phyloP scores from a whole-genome alignment of 2,113 vertebrate species.

The Lepisosteus oculatus region DNA sequence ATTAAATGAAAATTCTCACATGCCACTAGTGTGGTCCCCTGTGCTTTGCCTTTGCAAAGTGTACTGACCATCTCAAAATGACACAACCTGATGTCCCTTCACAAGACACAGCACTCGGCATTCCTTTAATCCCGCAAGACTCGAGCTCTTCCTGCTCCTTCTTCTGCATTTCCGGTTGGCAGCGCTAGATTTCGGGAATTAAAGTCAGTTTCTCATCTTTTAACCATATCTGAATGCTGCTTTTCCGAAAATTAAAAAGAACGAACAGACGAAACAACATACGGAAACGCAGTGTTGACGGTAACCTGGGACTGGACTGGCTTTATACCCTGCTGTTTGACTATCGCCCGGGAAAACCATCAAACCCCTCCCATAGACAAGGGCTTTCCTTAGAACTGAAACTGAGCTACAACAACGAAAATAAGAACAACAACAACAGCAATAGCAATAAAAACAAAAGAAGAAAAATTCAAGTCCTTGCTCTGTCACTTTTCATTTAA shows the following conservation, averaged over 20 bases:
- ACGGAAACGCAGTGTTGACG: not conserved
- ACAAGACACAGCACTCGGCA: not conserved
- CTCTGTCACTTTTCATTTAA: slow-evolving; percentile 72
- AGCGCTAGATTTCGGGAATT: slow-evolving; percentile 3
- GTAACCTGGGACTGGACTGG: not conserved
- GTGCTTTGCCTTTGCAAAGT: not conserved
- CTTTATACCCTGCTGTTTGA: not conserved
- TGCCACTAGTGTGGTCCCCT: not conserved
- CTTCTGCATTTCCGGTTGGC: not conserved
- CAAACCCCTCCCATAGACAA: slow-evolving; percentile 15
- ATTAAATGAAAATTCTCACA: not conserved
- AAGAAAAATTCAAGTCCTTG: slow-evolving; percentile 69
- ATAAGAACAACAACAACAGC: slow-evolving; percentile 35
- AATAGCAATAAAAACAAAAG: slow-evolving; percentile 54
- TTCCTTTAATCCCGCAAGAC: not conserved
- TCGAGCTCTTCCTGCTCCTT: not conserved
- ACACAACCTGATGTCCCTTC: not conserved
- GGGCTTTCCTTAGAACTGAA: slow-evolving; percentile 38
- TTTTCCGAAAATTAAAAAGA: not conserved
- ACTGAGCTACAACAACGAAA: slow-evolving; percentile 19
- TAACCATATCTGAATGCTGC: not conserved
- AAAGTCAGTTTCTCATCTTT: not conserved
- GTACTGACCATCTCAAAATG: not conserved
- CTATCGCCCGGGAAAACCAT: not conserved
- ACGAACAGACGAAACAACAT: not conserved